A percentile compares a stretch with the other conserved stretches of the same genome.
Evolutionary conservation across 2,113 vertebrate genomes (phyloP).

Genomic region (Balaeniceps rex): DNA sequence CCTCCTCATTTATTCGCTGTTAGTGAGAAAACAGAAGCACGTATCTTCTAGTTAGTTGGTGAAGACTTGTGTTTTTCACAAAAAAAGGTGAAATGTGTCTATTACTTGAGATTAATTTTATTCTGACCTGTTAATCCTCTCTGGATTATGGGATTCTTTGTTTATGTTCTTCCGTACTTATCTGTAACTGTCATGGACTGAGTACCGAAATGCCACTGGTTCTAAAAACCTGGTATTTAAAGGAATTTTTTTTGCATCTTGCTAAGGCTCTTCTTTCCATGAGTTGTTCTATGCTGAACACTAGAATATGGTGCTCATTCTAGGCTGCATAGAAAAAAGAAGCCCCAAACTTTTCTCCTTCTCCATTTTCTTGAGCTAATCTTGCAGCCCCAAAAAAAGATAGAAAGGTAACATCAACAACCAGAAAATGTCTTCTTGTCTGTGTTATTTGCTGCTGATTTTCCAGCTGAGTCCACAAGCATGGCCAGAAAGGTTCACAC

Average conservation of each 20-base stretch:
- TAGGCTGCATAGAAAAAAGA: neutral
- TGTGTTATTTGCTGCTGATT: neutral
- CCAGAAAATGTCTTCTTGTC: neutral
- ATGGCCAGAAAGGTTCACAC: neutral
- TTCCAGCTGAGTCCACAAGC: neutral
- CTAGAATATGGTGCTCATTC: neutral
- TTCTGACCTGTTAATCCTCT: neutral
- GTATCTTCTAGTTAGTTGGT: neutral
- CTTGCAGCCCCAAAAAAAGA: neutral
- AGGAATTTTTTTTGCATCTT: neutral
- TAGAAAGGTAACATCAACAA: neutral
- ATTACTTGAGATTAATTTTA: neutral
- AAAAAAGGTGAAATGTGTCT: neutral
- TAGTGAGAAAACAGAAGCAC: neutral
- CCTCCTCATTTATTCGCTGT: neutral
- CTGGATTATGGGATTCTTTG: neutral
- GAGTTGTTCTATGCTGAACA: neutral
- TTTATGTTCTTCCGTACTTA: neutral
- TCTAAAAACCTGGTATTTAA: neutral
- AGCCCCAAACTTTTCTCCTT: neutral
- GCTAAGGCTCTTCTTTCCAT: neutral
- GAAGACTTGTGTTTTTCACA: neutral
- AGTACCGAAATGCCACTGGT: neutral
- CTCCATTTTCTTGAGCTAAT: neutral
- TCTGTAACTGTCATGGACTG: neutral